Conservation (phyloP, 64 coral and sea anemone genomes). For the Trachythela sp. region DNA sequence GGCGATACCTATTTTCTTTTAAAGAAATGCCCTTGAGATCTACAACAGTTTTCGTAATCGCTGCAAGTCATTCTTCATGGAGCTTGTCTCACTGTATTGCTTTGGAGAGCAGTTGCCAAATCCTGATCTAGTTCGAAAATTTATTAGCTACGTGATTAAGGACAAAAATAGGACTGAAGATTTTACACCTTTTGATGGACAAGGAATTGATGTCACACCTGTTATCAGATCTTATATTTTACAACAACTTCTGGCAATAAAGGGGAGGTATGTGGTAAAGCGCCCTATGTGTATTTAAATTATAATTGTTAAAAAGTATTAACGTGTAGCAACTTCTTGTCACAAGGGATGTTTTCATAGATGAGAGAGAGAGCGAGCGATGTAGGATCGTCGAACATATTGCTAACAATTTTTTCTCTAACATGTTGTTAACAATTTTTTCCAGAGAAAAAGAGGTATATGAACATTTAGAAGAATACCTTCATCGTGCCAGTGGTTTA, state of each 20-base stretch:
- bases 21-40: constrained; percentile 35
- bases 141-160: constrained; percentile 59
- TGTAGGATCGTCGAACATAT: too few relatives aligned
- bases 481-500: constrained; percentile 39
- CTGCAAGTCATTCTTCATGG: constrained; percentile 79
- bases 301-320: too few relatives aligned
- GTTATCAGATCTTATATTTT: constrained; percentile 74
- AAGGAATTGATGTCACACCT: constrained; percentile 64
- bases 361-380: too few relatives aligned
- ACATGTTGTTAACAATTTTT: neutral
- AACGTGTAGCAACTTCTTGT: too few relatives aligned
- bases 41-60: constrained; percentile 43
- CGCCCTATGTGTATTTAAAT: too few relatives aligned
- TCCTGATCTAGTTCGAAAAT: constrained; percentile 45
- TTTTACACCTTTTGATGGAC: constrained; percentile 75
- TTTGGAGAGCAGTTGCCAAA: constrained; percentile 53
- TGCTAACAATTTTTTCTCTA: too few relatives aligned
- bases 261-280: neutral
- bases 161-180: constrained; percentile 44
- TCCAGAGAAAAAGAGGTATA: constrained; percentile 32
- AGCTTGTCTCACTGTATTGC: constrained; percentile 68
- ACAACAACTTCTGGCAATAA: constrained; percentile 51
- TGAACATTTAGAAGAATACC: constrained; percentile 45
- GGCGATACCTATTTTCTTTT: neutral
- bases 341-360: too few relatives aligned